Percentiles rank a stretch among this genome's conserved stretches.
Conservation (phyloP, 2,113 vertebrate genomes). For the Scartelaos histophorus region DNA sequence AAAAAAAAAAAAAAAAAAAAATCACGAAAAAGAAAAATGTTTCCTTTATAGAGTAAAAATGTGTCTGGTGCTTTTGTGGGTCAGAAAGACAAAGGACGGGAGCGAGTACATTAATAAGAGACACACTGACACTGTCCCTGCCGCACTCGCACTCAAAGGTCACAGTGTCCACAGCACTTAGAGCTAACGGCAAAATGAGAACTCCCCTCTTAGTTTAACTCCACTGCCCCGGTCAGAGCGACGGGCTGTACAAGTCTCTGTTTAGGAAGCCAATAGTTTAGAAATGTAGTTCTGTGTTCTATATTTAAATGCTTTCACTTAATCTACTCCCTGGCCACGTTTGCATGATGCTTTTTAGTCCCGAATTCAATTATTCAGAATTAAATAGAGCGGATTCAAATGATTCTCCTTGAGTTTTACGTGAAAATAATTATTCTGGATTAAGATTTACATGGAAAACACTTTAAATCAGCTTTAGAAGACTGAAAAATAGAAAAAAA, state of each 20-base stretch:
- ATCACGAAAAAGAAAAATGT: neutral
- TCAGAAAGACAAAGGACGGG: slow-evolving; percentile 1
- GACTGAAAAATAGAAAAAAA: too few species aligned
- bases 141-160: slow-evolving; percentile 1
- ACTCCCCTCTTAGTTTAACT: slow-evolving; percentile 1
- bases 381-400: too few species aligned
- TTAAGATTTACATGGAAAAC: too few species aligned
- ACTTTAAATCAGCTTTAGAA: too few species aligned
- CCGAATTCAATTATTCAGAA: too few species aligned
- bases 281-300: neutral
- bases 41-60: neutral
- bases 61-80: neutral
- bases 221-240: neutral
- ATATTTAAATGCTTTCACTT: neutral
- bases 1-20: neutral
- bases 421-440: too few species aligned
- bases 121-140: neutral
- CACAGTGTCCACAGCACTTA: neutral
- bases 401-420: too few species aligned
- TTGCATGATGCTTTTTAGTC: too few species aligned
- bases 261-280: neutral
- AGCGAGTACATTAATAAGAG: slow-evolving; percentile 6
- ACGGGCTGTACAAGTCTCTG: neutral
- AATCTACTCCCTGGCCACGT: neutral
- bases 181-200: slow-evolving; percentile 7